Base-by-base conservation (phyloP, 2,797 vertebrate genomes). In the Amniataba percoides region DNA sequence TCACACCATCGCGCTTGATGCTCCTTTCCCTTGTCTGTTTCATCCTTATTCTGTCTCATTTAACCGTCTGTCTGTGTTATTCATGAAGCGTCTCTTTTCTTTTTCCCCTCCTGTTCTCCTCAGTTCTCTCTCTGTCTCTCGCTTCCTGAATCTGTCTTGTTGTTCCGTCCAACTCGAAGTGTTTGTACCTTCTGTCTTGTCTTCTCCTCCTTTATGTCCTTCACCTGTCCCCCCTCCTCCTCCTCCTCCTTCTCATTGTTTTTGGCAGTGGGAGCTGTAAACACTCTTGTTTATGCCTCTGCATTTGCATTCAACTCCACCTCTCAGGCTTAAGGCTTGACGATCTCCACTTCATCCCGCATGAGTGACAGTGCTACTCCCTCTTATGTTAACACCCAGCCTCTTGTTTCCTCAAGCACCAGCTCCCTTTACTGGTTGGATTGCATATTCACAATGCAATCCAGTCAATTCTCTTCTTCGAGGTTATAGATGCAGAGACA, bases 221-320 rank as follows among this genome's bases (percentile, higher is more conserved):
- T 88, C 78, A 67, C 80, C 85, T 65, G 68, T 73, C 73, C 71
- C 66, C 70, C 19, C 51, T 49, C 67, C 76, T 55, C 58, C 51
- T 55, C 58, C 51, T 31, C 27, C 27, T 31, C 27, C 3, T 62
- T 56, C 51, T 65, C 25, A 7, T 78, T 82, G 73, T 82, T 84
- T 85, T 83, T 84, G 65, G 84, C 87, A 84, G 74, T 53, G 66
- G 71, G 48, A 77, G 80, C 71, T 77, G 80, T 87, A 86, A 88
- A 93, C 67, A 60, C 74, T 83, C 58, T 77, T 89, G 83, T 91
- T 89, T 88, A 89, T 89, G 83, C 74, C 55, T 77, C 75, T 13
- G 71, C 78, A 92, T 94, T 92, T 81, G 70, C 82, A 93, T 93
- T 92, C 92, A 73, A 4, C 69, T 23, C 77, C 86, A 73, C 27